Percentiles rank a stretch among this genome's conserved stretches.
These are phyloP conservation scores for Drosophila ficusphila DNA, from an alignment of 1,140 invertebrate species.

Conservation along the genomic window DNA sequence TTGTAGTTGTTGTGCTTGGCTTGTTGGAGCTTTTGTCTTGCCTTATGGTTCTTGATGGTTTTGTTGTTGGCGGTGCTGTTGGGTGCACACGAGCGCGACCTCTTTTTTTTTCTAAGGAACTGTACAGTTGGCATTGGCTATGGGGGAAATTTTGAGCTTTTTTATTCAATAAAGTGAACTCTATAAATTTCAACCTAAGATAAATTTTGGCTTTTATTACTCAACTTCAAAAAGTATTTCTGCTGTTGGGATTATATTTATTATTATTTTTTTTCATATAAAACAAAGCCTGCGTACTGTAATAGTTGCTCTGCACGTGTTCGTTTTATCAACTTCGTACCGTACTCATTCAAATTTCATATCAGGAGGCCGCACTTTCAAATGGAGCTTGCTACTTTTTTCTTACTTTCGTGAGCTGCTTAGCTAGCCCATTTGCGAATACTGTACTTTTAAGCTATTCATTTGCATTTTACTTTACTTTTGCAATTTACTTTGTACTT, in stretches of 20 bases:
- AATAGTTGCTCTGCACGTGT: background rate
- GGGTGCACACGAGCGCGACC: slow-evolving; percentile 80
- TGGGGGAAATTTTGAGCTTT: slow-evolving; percentile 19
- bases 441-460: slow-evolving; percentile 22
- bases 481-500: background rate
- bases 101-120: slow-evolving; percentile 63
- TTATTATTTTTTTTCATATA: too few species aligned
- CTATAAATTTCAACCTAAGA: too few species aligned
- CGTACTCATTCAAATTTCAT: slow-evolving; percentile 11
- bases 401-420: background rate
- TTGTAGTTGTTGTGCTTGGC: slow-evolving; percentile 36
- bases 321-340: background rate
- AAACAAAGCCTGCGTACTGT: too few species aligned
- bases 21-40: slow-evolving; percentile 33
- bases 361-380: slow-evolving; percentile 18
- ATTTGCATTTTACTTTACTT: slow-evolving; percentile 5
- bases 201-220: too few species aligned
- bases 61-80: slow-evolving; percentile 35
- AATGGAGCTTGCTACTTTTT: slow-evolving; percentile 16
- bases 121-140: slow-evolving; percentile 67
- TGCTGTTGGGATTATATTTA: too few species aligned
- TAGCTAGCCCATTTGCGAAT: slow-evolving; percentile 11
- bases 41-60: slow-evolving; percentile 21
- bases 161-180: too few species aligned
- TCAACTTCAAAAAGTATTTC: too few species aligned